Percentiles rank a stretch among this genome's conserved stretches.
These are phyloP conservation scores for Drosophila persimilis DNA, from an alignment of 1,140 invertebrate genomes.

Conservation along the genomic window DNA sequence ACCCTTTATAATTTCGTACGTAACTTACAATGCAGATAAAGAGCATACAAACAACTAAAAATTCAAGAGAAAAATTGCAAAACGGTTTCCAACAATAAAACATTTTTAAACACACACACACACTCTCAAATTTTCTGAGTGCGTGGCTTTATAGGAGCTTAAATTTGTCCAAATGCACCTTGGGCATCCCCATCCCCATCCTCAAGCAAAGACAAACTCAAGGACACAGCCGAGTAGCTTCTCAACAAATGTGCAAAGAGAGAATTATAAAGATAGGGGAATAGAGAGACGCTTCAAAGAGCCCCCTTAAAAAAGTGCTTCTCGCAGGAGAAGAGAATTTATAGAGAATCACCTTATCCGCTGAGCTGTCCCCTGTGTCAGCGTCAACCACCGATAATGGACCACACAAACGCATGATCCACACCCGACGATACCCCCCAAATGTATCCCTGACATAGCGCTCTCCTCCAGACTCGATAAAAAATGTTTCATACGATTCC, in stretches of 20 bases:
- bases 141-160: background rate
- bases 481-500: background rate
- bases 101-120: background rate
- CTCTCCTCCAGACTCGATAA: constrained; percentile 22
- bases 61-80: constrained; percentile 34
- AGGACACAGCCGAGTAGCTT: too few relatives aligned
- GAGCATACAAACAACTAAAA: constrained; percentile 25
- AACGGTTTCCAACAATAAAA: constrained; percentile 40
- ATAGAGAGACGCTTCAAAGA: too few relatives aligned
- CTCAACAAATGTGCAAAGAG: too few relatives aligned
- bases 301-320: too few relatives aligned
- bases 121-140: background rate
- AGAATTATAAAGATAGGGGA: too few relatives aligned
- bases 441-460: background rate
- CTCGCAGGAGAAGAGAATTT: too few relatives aligned
- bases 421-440: background rate
- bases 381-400: constrained; percentile 53
- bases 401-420: constrained; percentile 30
- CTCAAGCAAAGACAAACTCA: too few relatives aligned
- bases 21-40: constrained; percentile 37
- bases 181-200: too few relatives aligned
- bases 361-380: constrained; percentile 11
- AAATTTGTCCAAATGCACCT: background rate
- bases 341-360: background rate
- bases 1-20: constrained; percentile 44